Evolutionary conservation across 2,113 vertebrate species (phyloP), one percentile per base, ranked within the genome.

Genomic region (Hydrochoerus hydrochaeris): DNA sequence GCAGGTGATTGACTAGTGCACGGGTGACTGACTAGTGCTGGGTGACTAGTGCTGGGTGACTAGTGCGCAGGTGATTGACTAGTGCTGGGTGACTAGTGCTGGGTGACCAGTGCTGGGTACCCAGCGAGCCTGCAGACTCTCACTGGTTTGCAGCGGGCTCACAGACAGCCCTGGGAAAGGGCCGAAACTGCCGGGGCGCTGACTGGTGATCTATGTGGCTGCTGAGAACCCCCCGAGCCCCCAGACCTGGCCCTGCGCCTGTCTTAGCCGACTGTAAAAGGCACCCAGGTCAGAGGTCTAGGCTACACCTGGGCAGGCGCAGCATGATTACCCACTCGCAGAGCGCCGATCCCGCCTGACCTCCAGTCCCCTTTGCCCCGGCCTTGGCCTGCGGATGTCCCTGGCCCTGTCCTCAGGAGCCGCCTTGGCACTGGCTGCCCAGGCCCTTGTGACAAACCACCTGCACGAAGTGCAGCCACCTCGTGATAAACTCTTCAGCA

Each of bases 111-210:
- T n/a, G n/a, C n/a, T n/a, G n/a, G n/a, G n/a, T n/a, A n/a, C n/a
- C n/a, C n/a, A 12, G 20, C 3, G 10, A 54, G n/a, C 24, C 57
- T 63, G 44, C 20, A 28, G 32, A 28, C 22, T 0, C 2, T 4
- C 3, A 8, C 9, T 3, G 24, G 24, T 22, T 24, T 7, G 8
- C 19, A 49, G 19, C 16, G 58, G 13, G 8, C 0, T 2, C 1
- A 4, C 30, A 49, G 63, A 58, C 7, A 24, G 0, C 0, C 46
- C 7, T 0, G 67, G 35, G 7, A 3, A 30, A 57, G 60, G 28
- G 57, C 10, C 92, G 7, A 16, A 62, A 35, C 17, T 2, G 38
- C 14, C 32, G 2, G 14, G 32, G 19, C 26, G 2, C 60, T 14
- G 28, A 32, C 8, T 11, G 17, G 52, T 35, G 38, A 1, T 32